These are phyloP conservation scores for Ypsolopha scabrella DNA, from an alignment of 2,888 invertebrate species.

Conservation along the genomic window DNA sequence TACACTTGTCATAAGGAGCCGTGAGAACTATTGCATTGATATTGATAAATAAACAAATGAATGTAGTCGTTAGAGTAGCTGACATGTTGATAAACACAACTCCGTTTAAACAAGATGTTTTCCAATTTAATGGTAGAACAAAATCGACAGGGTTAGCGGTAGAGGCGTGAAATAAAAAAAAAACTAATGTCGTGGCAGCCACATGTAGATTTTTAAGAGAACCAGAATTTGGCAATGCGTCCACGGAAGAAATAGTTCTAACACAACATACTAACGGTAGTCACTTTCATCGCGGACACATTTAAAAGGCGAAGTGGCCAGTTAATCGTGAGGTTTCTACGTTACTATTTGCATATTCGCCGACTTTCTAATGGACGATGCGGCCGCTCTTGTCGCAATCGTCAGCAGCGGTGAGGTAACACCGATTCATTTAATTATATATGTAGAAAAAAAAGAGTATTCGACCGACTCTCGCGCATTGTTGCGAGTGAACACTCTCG, in stretches of 20 bases:
- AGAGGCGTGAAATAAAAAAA: not conserved
- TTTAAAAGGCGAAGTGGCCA: conserved; percentile 65
- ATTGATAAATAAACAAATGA: conserved; percentile 35
- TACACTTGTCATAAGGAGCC: conserved; percentile 17
- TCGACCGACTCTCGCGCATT: conserved; percentile 44
- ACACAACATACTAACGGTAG: conserved; percentile 63
- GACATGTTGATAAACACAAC: conserved; percentile 42
- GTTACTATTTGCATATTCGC: conserved; percentile 70
- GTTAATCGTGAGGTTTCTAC: conserved; percentile 70
- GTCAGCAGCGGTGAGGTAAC: conserved; percentile 61
- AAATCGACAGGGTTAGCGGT: conserved; percentile 8
- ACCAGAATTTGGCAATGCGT: conserved; percentile 35
- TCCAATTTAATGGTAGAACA: conserved; percentile 26
- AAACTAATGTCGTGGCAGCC: not conserved
- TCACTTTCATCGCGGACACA: conserved; percentile 68
- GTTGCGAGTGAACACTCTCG: conserved; percentile 38
- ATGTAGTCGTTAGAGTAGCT: conserved; percentile 30
- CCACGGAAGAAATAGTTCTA: conserved; percentile 51
- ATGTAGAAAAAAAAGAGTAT: conserved; percentile 42
- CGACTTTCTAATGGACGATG: conserved; percentile 70
- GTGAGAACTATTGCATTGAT: conserved; percentile 25
- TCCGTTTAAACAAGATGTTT: conserved; percentile 27
- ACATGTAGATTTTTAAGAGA: not conserved
- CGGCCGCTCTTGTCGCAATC: conserved; percentile 66
- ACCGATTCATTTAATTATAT: conserved; percentile 62